phyloP scores from a whole-genome alignment of 30 jellyfish, hydroid and myxozoan genomes.

The Aurelia sp. region DNA sequence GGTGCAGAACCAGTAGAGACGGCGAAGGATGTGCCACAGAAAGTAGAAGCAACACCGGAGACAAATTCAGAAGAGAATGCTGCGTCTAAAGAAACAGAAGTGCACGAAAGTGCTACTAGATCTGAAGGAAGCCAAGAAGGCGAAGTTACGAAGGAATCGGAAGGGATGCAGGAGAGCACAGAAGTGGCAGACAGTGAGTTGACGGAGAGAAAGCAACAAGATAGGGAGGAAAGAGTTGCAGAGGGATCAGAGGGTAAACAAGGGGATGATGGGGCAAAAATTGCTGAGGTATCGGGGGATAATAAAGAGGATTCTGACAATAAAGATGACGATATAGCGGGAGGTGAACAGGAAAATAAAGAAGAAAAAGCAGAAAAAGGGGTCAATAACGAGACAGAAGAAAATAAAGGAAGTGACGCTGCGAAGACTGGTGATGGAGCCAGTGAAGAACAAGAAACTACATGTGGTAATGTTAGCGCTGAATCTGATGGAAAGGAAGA shows the following conservation, averaged over 20 bases:
- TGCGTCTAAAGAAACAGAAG: neutral
- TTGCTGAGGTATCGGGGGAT: neutral
- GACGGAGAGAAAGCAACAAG: neutral
- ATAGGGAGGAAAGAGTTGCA: neutral
- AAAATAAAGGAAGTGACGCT: too few relatives aligned
- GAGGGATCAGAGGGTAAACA: neutral
- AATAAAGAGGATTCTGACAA: neutral
- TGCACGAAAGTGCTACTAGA: neutral
- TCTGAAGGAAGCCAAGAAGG: neutral
- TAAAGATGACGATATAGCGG: neutral
- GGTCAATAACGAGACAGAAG: too few relatives aligned
- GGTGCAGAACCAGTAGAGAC: too few relatives aligned
- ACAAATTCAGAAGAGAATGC: neutral
- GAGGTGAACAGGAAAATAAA: neutral
- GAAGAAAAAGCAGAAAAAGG: too few relatives aligned
- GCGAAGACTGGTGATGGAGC: too few relatives aligned
- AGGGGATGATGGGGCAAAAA: constrained; percentile 2
- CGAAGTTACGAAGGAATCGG: constrained; percentile 1
- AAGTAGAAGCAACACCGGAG: too few relatives aligned
- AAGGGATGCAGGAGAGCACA: too few relatives aligned
- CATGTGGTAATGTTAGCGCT: too few relatives aligned
- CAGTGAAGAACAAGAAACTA: too few relatives aligned
- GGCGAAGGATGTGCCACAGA: too few relatives aligned
- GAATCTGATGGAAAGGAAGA: too few relatives aligned
- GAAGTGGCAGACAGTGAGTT: neutral